Evolutionary conservation across 2,888 invertebrate species (phyloP), one percentile per base, ranked within the genome.

Genomic region (Rambutsinella grinnellia): DNA sequence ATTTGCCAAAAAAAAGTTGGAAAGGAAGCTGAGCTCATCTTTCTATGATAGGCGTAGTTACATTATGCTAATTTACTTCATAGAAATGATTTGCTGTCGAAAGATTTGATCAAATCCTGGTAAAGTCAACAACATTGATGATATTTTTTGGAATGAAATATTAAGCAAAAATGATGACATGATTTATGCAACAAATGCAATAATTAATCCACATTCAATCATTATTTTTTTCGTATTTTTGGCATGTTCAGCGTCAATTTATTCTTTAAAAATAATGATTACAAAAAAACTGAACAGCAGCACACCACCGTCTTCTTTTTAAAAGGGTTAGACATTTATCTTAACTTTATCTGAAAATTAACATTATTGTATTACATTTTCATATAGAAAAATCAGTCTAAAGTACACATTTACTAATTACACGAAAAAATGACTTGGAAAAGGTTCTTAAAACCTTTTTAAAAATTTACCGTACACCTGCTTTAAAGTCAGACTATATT

Each of bases 381-480:
- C 66, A 72, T n/a, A n/a, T n/a, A n/a, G n/a, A 24, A 57, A 65
- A 72, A 65, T 72, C 72, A 72, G 72, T 72, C 72, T 72, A 72
- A 72, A 72, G 62, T 70, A 70, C 70, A 62, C 21, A 17, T 65
- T 58, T 71, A 56, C 26, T 36, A 58, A 65, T 58, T 72, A 65
- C 58, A 65, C 36, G 51, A 65, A 63, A 47, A 47, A 72, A 72
- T 72, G 72, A 72, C 72, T 72, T 66, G 65, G 72, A 66, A 63
- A 72, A 72, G 65, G 72, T 46, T 61, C 57, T 62, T 54, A n/a
- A 47, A 6, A 72, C 72, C 65, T n/a, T n/a, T 72, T 72, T 49
- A 23, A 57, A 54, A 27, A 19, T 57, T 67, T 15, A 27, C 15
- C 23, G 36, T 17, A 28, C 53, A 62, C 47, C 51, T 13, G 15